Conservation (phyloP, 2,888 invertebrate species). For the Dioctria rufipes region DNA sequence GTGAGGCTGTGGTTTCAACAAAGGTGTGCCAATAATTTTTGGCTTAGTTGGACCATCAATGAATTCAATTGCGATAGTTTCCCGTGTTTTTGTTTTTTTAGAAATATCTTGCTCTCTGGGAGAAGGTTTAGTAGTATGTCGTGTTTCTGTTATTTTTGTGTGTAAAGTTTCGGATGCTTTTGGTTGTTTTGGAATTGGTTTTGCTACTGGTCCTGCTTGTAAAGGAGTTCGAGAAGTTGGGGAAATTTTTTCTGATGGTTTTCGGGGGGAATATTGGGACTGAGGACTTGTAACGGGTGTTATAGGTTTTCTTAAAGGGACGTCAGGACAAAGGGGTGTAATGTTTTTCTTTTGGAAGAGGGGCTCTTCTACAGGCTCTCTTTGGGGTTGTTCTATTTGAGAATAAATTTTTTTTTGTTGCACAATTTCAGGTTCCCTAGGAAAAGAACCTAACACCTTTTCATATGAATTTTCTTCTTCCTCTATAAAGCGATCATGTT, state of each 20-base stretch:
- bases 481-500: not conserved
- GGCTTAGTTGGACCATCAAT: not conserved
- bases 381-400: not conserved
- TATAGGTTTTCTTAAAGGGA: not conserved
- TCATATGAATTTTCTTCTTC: not conserved
- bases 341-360: not conserved
- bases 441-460: not conserved
- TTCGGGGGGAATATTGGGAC: slow-evolving; percentile 54
- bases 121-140: not conserved
- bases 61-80: not conserved
- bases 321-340: slow-evolving; percentile 1
- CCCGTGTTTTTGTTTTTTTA: not conserved
- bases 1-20: not conserved
- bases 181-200: not conserved
- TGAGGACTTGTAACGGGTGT: slow-evolving; percentile 56
- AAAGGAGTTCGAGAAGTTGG: not conserved
- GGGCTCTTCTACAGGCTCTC: slow-evolving; percentile 11
- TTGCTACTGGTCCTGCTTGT: not conserved
- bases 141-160: not conserved
- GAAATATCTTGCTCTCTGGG: not conserved
- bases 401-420: not conserved
- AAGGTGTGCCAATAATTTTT: not conserved
- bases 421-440: not conserved
- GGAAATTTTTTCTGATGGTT: no score
- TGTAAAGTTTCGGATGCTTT: not conserved